Percentiles rank a stretch among this genome's conserved stretches.
Evolutionary conservation across 1,140 invertebrate genomes (phyloP).

Genomic region (Aphaenogaster floridana): DNA sequence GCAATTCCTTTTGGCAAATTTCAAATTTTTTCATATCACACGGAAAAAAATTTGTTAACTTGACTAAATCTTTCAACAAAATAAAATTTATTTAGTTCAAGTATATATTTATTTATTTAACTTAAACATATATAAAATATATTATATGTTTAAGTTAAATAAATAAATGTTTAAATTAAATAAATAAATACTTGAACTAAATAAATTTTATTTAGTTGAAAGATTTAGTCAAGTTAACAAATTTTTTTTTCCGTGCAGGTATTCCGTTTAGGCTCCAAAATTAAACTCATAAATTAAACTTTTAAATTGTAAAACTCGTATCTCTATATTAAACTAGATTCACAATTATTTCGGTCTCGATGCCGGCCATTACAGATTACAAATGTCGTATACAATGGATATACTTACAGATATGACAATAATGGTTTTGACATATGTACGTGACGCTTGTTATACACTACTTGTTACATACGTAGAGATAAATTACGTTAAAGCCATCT

Average conservation of each 20-base stretch:
- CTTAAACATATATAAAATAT: too few relatives aligned
- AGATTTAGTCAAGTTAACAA: too few relatives aligned
- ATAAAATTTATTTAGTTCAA: too few relatives aligned
- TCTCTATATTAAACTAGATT: not conserved
- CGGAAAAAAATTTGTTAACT: too few relatives aligned
- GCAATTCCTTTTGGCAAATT: not conserved
- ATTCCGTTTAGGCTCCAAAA: not conserved
- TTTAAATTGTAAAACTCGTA: not conserved
- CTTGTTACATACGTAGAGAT: not conserved
- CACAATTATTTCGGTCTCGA: not conserved
- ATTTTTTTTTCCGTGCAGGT: too few relatives aligned
- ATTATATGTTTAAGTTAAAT: too few relatives aligned
- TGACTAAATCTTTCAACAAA: too few relatives aligned
- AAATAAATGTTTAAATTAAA: too few relatives aligned
- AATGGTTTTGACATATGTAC: not conserved
- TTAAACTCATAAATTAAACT: not conserved
- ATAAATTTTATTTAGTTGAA: too few relatives aligned
- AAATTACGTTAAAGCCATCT: not conserved
- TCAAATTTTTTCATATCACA: not conserved
- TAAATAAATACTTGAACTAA: too few relatives aligned
- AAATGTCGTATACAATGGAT: not conserved
- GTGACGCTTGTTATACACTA: not conserved
- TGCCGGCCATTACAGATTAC: not conserved
- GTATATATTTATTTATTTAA: too few relatives aligned
- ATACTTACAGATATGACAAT: not conserved